phyloP scores from a whole-genome alignment of 2,113 vertebrate genomes.

The Paedocypris sp. region DNA sequence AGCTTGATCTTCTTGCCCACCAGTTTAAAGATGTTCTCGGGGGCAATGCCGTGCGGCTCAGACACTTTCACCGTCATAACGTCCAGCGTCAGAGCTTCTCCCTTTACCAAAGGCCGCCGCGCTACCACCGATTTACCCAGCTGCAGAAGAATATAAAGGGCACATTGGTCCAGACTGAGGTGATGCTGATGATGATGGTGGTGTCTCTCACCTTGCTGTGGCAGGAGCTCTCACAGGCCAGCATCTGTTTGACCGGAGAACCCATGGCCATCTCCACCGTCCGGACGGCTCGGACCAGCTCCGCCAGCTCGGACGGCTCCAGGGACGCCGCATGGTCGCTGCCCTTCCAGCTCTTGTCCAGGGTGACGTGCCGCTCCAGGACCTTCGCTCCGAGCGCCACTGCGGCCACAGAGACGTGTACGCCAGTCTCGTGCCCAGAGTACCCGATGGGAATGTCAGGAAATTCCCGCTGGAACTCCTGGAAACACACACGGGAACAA shows the following conservation, averaged over 20 bases:
- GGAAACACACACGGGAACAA: not conserved
- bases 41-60: slow-evolving; percentile 78
- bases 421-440: slow-evolving; percentile 88
- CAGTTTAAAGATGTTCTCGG: slow-evolving; percentile 82
- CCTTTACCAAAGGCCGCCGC: slow-evolving; percentile 70
- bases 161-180: too few species aligned
- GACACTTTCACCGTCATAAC: slow-evolving; percentile 88
- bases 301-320: slow-evolving; percentile 59
- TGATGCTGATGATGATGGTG: not conserved
- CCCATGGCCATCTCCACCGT: slow-evolving; percentile 80
- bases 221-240: slow-evolving; percentile 83
- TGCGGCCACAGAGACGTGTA: slow-evolving; percentile 77
- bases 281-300: slow-evolving; percentile 76
- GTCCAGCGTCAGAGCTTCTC: slow-evolving; percentile 68
- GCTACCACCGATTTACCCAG: slow-evolving; percentile 91
- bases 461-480: slow-evolving; percentile 88
- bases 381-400: slow-evolving; percentile 88
- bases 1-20: slow-evolving; percentile 70
- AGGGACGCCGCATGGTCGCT: slow-evolving; percentile 84
- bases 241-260: slow-evolving; percentile 67
- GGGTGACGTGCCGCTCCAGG: slow-evolving; percentile 83
- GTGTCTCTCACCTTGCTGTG: slow-evolving; percentile 75
- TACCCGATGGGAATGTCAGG: slow-evolving; percentile 94
- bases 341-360: slow-evolving; percentile 92
- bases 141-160: slow-evolving; percentile 46